Evolutionary conservation across 1,140 invertebrate genomes (phyloP).

Genomic region (Wasmannia auropunctata): DNA sequence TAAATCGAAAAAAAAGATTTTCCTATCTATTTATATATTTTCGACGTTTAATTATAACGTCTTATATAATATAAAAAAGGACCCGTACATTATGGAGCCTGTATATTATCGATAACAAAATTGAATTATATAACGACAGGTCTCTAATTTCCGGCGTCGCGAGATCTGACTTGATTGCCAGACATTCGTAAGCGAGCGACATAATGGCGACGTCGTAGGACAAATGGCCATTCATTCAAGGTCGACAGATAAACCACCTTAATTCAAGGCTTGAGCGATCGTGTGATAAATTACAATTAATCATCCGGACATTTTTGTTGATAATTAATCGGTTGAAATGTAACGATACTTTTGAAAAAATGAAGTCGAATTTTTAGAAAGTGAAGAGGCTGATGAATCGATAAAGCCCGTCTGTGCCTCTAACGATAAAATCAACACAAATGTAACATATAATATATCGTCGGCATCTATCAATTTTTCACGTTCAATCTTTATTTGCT

Average conservation of each 20-base stretch:
- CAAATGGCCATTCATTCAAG: constrained; percentile 23
- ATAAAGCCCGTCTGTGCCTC: background rate
- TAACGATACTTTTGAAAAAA: background rate
- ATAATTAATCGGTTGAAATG: background rate
- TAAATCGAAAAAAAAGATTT: background rate
- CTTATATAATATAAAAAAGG: background rate
- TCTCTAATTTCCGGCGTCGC: constrained; percentile 32
- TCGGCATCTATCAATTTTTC: background rate
- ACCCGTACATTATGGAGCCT: too few relatives aligned
- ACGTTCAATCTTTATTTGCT: background rate
- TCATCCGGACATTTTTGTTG: background rate
- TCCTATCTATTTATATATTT: background rate
- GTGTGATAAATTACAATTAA: constrained; percentile 5
- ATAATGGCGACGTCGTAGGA: constrained; percentile 17
- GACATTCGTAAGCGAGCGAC: constrained; percentile 22
- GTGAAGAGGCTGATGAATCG: background rate
- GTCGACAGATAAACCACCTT: constrained; percentile 9
- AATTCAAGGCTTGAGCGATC: background rate
- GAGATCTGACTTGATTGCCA: constrained; percentile 18
- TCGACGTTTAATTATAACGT: background rate
- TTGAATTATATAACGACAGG: background rate
- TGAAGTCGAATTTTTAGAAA: background rate
- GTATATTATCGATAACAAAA: background rate
- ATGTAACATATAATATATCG: constrained; percentile 23
- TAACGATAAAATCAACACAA: constrained; percentile 1